Evolutionary conservation across 2,797 vertebrate species (phyloP).

Genomic region (Pangasius mekongensis): DNA sequence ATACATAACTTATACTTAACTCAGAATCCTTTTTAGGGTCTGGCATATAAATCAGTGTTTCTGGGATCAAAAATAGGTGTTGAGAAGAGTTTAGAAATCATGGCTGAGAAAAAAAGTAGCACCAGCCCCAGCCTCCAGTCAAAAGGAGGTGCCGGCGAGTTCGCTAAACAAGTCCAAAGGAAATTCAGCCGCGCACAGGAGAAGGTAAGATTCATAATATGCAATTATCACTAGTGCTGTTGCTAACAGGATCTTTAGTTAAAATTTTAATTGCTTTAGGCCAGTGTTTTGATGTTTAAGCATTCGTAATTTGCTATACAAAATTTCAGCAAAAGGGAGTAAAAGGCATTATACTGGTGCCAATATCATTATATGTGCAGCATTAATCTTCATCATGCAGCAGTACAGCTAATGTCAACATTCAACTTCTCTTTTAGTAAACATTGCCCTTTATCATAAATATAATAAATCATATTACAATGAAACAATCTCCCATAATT

Average conservation of each 20-base stretch:
- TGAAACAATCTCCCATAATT: neutral
- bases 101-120: slow-evolving; percentile 50
- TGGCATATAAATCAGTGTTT: neutral
- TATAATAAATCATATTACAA: neutral
- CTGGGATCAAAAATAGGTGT: neutral
- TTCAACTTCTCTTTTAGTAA: neutral
- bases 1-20: neutral
- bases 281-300: neutral
- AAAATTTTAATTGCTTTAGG: neutral
- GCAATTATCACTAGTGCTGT: neutral
- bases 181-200: slow-evolving; percentile 90
- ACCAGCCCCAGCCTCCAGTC: slow-evolving; percentile 69
- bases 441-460: neutral
- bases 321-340: neutral
- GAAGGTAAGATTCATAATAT: slow-evolving; percentile 77
- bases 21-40: neutral
- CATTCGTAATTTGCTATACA: neutral
- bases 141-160: slow-evolving; percentile 80
- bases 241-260: neutral
- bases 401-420: neutral
- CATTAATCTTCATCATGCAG: neutral
- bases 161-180: slow-evolving; percentile 89
- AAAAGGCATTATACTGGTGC: neutral
- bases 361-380: neutral
- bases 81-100: slow-evolving; percentile 12